Evolutionary conservation across 2,797 vertebrate genomes (phyloP).

Genomic region (Acipenser transmontanus): DNA sequence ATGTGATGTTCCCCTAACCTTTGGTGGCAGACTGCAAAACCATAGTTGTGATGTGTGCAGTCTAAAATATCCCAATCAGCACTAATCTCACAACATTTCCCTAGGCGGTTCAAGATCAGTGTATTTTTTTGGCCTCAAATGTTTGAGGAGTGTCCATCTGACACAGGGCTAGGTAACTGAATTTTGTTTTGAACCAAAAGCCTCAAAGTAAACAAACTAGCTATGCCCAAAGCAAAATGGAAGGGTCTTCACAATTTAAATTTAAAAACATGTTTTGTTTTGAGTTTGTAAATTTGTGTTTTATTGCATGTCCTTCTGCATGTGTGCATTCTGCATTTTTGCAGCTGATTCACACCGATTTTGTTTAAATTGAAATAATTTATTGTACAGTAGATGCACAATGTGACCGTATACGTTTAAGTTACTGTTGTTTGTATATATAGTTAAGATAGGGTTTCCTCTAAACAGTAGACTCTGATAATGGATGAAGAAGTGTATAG

Average conservation of each 20-base stretch:
- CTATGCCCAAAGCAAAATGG: background rate
- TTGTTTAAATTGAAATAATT: constrained; percentile 16
- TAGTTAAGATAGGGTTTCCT: constrained; percentile 24
- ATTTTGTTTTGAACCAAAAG: constrained; percentile 3
- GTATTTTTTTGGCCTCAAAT: constrained; percentile 33
- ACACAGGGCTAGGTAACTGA: background rate
- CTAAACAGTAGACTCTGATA: constrained; percentile 40
- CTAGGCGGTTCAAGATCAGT: constrained; percentile 2
- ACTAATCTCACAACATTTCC: no score
- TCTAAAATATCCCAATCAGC: no score
- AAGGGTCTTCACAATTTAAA: background rate
- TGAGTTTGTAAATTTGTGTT: background rate
- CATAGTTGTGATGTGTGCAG: no score
- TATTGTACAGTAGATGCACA: constrained; percentile 35
- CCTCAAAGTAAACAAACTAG: background rate
- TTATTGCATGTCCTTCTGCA: constrained; percentile 38
- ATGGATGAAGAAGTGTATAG: constrained; percentile 42
- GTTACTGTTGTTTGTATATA: constrained; percentile 44
- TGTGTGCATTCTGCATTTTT: constrained; percentile 47
- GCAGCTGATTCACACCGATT: constrained; percentile 20
- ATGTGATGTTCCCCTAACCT: no score
- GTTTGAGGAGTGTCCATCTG: constrained; percentile 21
- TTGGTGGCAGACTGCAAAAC: no score
- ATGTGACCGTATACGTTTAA: constrained; percentile 28
- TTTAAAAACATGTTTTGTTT: background rate